Evolutionary conservation across 2,888 invertebrate species (phyloP).

Genomic region (Apotomis betuletana): DNA sequence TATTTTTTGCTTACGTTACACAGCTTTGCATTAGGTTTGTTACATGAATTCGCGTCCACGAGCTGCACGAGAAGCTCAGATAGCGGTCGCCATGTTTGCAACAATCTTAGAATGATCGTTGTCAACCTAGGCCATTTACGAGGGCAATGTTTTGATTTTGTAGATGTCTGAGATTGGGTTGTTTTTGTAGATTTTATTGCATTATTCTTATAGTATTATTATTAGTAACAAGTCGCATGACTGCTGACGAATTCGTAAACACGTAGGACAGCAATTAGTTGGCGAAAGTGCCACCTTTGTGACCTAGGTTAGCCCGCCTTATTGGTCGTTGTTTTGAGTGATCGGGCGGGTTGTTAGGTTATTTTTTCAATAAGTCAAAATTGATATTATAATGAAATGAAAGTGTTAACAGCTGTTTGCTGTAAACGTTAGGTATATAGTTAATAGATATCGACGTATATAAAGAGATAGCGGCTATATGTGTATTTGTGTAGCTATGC

Average conservation of each 20-base stretch:
- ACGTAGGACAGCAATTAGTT: slow-evolving; percentile 59
- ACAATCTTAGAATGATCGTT: slow-evolving; percentile 77
- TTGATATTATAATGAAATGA: slow-evolving; percentile 48
- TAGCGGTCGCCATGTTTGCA: slow-evolving; percentile 84
- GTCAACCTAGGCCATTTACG: slow-evolving; percentile 71
- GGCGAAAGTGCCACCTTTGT: slow-evolving; percentile 72
- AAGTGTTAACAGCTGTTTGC: slow-evolving; percentile 51
- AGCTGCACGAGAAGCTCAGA: slow-evolving; percentile 79
- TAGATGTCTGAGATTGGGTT: slow-evolving; percentile 48
- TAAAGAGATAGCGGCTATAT: slow-evolving; percentile 51
- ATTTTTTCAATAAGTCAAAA: slow-evolving; percentile 58
- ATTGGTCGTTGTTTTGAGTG: slow-evolving; percentile 64
- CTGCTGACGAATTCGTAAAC: slow-evolving; percentile 61
- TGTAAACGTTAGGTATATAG: slow-evolving; percentile 45
- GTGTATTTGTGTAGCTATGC: slow-evolving; percentile 51
- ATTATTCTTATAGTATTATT: slow-evolving; percentile 52
- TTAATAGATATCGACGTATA: slow-evolving; percentile 50
- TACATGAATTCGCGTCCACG: slow-evolving; percentile 79
- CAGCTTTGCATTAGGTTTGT: slow-evolving; percentile 80
- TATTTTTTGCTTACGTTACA: slow-evolving; percentile 82
- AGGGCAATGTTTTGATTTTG: slow-evolving; percentile 73
- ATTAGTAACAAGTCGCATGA: slow-evolving; percentile 56
- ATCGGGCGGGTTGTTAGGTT: slow-evolving; percentile 65
- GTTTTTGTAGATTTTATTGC: slow-evolving; percentile 55
- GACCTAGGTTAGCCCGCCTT: slow-evolving; percentile 78